Percentiles rank a stretch among this genome's conserved stretches.
phyloP scores from a whole-genome alignment of 1,140 invertebrate genomes.

The Telenomus remus region DNA sequence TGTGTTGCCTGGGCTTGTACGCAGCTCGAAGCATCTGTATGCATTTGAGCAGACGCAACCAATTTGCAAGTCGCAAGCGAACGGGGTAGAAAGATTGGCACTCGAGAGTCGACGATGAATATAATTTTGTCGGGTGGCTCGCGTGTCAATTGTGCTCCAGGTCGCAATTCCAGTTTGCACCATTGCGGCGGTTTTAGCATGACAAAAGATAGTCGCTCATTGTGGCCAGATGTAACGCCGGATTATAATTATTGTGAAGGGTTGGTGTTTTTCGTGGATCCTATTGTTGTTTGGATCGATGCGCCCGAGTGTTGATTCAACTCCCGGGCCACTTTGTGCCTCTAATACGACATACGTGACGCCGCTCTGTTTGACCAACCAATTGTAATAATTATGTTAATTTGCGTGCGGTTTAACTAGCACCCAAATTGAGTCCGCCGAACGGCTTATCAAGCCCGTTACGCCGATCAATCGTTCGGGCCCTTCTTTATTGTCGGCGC shows the following conservation, averaged over 20 bases:
- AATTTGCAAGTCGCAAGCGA: slow-evolving; percentile 51
- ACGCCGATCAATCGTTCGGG: background rate
- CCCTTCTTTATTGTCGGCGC: background rate
- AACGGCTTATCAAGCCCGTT: background rate
- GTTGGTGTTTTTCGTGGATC: slow-evolving; percentile 37
- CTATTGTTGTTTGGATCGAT: slow-evolving; percentile 51
- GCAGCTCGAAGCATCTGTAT: slow-evolving; percentile 31
- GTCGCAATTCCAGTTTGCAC: slow-evolving; percentile 29
- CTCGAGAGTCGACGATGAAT: slow-evolving; percentile 46
- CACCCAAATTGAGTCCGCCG: background rate
- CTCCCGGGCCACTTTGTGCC: slow-evolving; percentile 38
- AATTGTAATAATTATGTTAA: slow-evolving; percentile 42
- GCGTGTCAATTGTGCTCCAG: slow-evolving; percentile 55
- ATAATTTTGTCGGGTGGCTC: slow-evolving; percentile 48
- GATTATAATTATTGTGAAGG: slow-evolving; percentile 44
- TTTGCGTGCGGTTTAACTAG: slow-evolving; percentile 18
- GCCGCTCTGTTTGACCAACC: slow-evolving; percentile 43
- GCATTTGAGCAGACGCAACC: slow-evolving; percentile 50
- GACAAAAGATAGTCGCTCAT: slow-evolving; percentile 54
- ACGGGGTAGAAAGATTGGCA: slow-evolving; percentile 51
- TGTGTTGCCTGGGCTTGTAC: slow-evolving; percentile 10
- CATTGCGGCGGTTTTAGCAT: slow-evolving; percentile 53
- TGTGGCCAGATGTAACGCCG: slow-evolving; percentile 57
- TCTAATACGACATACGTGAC: slow-evolving; percentile 36
- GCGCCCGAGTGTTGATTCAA: slow-evolving; percentile 42